These are phyloP conservation scores for Plodia interpunctella DNA, from an alignment of 1,140 invertebrate species.

Conservation along the genomic window DNA sequence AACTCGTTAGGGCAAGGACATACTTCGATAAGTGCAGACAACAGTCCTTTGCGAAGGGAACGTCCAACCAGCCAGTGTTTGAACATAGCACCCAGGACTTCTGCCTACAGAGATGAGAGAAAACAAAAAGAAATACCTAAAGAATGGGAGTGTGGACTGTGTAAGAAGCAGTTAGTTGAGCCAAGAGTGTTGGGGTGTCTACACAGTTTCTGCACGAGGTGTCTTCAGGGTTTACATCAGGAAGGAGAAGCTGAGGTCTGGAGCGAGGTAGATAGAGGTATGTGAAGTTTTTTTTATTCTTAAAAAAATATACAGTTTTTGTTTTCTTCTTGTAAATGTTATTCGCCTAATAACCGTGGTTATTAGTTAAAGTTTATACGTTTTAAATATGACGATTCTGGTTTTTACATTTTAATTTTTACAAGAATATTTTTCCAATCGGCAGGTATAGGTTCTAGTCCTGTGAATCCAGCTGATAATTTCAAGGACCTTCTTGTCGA, in stretches of 20 bases:
- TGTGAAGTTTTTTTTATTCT: constrained; percentile 14
- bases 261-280: constrained; percentile 61
- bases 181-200: constrained; percentile 78
- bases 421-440: too few relatives aligned
- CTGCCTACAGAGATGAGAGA: constrained; percentile 38
- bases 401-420: too few relatives aligned
- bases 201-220: constrained; percentile 79
- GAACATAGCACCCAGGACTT: constrained; percentile 45
- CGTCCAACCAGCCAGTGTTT: constrained; percentile 48
- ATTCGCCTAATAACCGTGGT: too few relatives aligned
- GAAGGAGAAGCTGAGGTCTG: constrained; percentile 57
- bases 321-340: too few relatives aligned
- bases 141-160: constrained; percentile 73
- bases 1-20: constrained; percentile 58
- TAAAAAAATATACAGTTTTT: too few relatives aligned
- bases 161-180: constrained; percentile 70
- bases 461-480: too few relatives aligned
- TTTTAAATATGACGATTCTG: too few relatives aligned
- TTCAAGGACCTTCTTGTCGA: too few relatives aligned
- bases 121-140: constrained; percentile 34
- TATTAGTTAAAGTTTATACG: too few relatives aligned
- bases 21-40: constrained; percentile 62
- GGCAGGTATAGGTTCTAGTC: too few relatives aligned
- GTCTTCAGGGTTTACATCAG: constrained; percentile 66
- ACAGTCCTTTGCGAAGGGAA: constrained; percentile 49